phyloP scores from a whole-genome alignment of 2,797 vertebrate species.

The Synanceia verrucosa region DNA sequence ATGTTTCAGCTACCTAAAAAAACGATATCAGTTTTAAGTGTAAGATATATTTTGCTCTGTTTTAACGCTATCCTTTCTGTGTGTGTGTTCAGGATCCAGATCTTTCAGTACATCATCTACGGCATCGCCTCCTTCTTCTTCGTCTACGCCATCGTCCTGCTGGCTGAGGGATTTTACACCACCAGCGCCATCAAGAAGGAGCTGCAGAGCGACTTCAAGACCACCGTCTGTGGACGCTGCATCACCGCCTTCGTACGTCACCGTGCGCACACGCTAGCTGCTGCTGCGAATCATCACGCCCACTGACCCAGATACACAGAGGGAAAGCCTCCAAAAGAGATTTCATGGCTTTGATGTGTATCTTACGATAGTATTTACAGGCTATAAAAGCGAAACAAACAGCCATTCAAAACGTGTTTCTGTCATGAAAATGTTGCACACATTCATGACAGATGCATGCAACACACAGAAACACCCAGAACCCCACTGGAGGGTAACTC shows the following conservation, averaged over 20 bases:
- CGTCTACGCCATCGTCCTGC: slow-evolving; percentile 93
- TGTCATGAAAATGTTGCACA: not conserved
- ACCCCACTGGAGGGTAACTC: slow-evolving; percentile 46
- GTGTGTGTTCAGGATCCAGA: slow-evolving; percentile 86
- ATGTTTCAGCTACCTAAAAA: too few species aligned
- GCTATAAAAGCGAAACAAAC: not conserved
- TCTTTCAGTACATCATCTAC: slow-evolving; percentile 99
- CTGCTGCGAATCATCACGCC: slow-evolving; percentile 25
- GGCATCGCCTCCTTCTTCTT: slow-evolving; percentile 98
- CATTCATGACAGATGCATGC: not conserved
- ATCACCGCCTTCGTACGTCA: slow-evolving; percentile 93
- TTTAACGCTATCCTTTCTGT: not conserved
- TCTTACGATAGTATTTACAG: slow-evolving; percentile 8
- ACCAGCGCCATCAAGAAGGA: slow-evolving; percentile 95
- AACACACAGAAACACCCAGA: not conserved
- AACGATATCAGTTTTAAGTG: too few species aligned
- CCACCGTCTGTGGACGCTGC: slow-evolving; percentile 95
- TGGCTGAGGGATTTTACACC: slow-evolving; percentile 98
- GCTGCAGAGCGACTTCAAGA: slow-evolving; percentile 98
- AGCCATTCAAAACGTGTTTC: not conserved
- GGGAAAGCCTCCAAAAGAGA: slow-evolving; percentile 25
- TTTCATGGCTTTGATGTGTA: slow-evolving; percentile 14
- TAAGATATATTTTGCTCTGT: too few species aligned
- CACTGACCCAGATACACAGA: slow-evolving; percentile 33
- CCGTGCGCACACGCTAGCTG: not conserved